Base-by-base conservation (phyloP, 2,888 invertebrate genomes). In the Drosophila ezoana region DNA sequence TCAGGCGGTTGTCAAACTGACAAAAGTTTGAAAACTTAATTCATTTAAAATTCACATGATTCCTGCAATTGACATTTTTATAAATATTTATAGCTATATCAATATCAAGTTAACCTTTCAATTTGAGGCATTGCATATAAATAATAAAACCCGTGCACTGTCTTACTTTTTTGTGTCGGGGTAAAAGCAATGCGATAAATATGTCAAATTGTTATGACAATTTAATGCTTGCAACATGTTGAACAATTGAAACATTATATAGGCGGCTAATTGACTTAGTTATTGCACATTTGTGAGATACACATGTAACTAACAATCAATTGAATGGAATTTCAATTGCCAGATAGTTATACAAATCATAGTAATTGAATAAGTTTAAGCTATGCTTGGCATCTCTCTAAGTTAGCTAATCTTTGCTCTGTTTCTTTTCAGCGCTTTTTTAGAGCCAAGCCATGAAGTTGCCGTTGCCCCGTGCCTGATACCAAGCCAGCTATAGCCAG, bases 221-320 rank as follows among this genome's bases (percentile, higher is more conserved):
- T 57, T 79, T 58, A 75, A 61, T 68, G 76, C 61, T 72, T 71
- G 65, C 79, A 52, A 58, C 76, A 79, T 58, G 28, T 52, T 49
- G 35, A 78, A 33, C 43, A 61, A 37, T 65, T 67, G 78, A 71
- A 57, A 60, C 62, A 75, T 71, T 64, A 70, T 62, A 70, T 52
- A 58, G 44, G 45, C 61, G 38, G 32, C 58, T 62, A 64, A 77
- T 77, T 67, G 60, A 49, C 63, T 76, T 66, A 37, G n/a, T 20
- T 71, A 71, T 76, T 58, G 35, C 61, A 70, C 38, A 45, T 62
- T 28, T 16, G 11, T 51, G 43, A 53, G 60, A 49, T 51, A 33
- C 10, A 20, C 20, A 14, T 47, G 41, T 66, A 66, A 51, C 35
- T 16, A 14, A 33, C 54, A 23, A 23, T 23, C 23, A 23, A 13